A percentile compares a stretch with the other conserved stretches of the same genome.
Evolutionary conservation across 35 echinoderm and acorn worm species (phyloP).

Genomic region (Lytechinus pictus): DNA sequence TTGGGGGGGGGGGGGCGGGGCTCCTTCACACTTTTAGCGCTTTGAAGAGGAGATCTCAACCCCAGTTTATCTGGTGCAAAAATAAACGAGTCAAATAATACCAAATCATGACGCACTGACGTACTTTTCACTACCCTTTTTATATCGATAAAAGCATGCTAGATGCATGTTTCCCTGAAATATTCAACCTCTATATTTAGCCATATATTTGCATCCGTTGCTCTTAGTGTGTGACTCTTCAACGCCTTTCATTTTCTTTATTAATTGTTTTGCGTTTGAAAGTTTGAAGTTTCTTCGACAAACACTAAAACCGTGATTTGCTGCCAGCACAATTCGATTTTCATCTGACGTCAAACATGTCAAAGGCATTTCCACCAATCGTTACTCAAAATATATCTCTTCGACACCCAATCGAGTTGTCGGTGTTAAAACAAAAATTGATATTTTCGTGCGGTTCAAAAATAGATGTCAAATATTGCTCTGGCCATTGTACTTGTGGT

Average conservation of each 20-base stretch:
- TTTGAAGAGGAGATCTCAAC: neutral
- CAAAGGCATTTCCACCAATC: neutral
- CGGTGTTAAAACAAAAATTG: neutral
- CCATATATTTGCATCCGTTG: neutral
- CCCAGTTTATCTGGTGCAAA: neutral
- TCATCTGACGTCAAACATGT: neutral
- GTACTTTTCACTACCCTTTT: neutral
- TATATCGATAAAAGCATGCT: neutral
- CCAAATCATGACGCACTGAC: neutral
- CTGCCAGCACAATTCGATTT: neutral
- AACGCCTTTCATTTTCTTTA: neutral
- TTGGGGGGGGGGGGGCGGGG: neutral
- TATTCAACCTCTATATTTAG: neutral
- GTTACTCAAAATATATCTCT: neutral
- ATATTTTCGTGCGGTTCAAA: constrained; percentile 5
- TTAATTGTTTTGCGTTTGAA: neutral
- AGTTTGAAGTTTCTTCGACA: neutral
- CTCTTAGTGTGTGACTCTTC: neutral
- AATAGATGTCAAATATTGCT: neutral
- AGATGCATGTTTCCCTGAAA: neutral
- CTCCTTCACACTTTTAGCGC: neutral
- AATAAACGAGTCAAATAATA: neutral
- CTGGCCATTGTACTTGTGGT: neutral
- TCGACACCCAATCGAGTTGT: neutral
- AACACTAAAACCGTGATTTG: neutral